Evolutionary conservation across 2,888 invertebrate genomes (phyloP), one percentile per base, ranked within the genome.

Genomic region (Mesorhabditis sp.): DNA sequence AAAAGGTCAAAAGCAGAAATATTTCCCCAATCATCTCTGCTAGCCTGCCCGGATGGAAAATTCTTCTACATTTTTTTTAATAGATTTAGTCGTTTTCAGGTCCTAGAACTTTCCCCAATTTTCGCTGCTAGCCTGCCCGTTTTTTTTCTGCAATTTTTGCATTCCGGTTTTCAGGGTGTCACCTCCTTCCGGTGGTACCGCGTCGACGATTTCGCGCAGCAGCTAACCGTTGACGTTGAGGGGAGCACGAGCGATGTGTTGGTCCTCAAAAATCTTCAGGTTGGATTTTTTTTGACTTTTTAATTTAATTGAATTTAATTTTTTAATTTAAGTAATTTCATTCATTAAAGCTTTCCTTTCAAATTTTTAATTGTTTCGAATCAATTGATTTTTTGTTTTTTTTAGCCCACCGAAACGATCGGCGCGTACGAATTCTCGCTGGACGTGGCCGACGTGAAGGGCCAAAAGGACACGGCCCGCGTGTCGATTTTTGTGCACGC

Each of bases 401-500:
- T 76, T 50, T 70, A 75, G 62, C 64, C 77, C 13, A 75, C 71
- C 45, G 75, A 75, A n/a, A 63, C 68, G 43, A 41, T 69, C 3
- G 76, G 76, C 28, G 72, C 75, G 4, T 75, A 75, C 64, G 72
- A 70, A 50, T 75, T 75, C 65, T 68, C 67, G 15, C 66, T 75
- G 28, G 72, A 76, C 41, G 75, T 75, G 0, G 63, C 45, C 45
- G 75, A 75, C 62, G 58, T 69, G 4, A 75, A 75, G 58, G 69
- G 70, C 41, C 76, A 75, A 50, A 66, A 67, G 10, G 76, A 75
- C 64, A 68, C 72, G 44, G 65, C 72, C n/a, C 66, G 44, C 43
- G 67, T 75, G 28, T 70, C 61, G 13, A 67, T 75, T 28, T 72
- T 75, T 58, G 76, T 75, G 5, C 75, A 75, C 65, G 67, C 70